Evolutionary conservation across 2,888 invertebrate species (phyloP), one percentile per base, ranked within the genome.

Genomic region (Ecdyonurus torrentis): DNA sequence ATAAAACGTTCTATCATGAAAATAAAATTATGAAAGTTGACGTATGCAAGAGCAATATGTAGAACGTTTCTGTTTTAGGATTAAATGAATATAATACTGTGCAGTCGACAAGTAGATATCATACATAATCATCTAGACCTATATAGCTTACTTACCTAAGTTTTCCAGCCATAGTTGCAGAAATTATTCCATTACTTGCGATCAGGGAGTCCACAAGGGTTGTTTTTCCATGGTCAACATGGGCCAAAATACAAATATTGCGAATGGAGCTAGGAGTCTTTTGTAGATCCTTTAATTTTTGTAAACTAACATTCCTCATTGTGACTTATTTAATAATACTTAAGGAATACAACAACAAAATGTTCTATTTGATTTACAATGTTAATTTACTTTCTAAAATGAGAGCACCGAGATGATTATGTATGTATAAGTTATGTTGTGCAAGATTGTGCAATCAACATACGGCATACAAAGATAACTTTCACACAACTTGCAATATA

Each of bases 211-310:
- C 97, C 0, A 96, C 95, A 67, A 98, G 76, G 1, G 96, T 96
- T 1, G 97, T 98, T 77, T 98, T 98, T 0, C 98, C 97, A 80
- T 98, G 98, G 74, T 98, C 97, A 67, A 98, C 97, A 79, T 98
- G 97, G 15, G 97, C 98, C 71, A 98, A 80, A 70, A 98, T 96
- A 74, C 96, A 97, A 70, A 98, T 89, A 77, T 97, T 97, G 63
- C 96, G 81, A 69, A 97, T 86, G 71, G 81, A 80, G 64, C 78
- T 73, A 15, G 86, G 81, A 69, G 81, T 78, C 69, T 80, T 82
- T 76, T 91, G 91, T 65, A 91, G 80, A 69, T 81, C 76, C 22
- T 74, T 73, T 66, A 88, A 76, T 74, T 82, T 83, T 19, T 78
- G 75, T 2, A 77, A 72, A 67, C 77, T 78, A 58, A 84, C 76